Evolutionary conservation across 2,797 vertebrate genomes (phyloP).

Genomic region (Myoxocephalus aenaeus): DNA sequence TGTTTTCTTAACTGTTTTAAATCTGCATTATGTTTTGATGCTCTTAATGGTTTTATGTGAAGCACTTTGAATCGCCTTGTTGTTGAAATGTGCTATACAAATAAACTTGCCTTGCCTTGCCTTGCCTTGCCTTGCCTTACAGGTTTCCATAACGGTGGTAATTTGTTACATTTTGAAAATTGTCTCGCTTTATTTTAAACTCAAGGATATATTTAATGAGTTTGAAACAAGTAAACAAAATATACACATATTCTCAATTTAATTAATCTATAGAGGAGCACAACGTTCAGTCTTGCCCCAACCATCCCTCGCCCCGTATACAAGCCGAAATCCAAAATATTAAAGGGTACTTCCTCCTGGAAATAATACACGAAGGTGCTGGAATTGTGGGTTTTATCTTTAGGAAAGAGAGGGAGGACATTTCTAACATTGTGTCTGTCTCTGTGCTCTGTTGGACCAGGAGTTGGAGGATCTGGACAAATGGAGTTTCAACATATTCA

Average conservation of each 20-base stretch:
- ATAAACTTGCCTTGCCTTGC: too few species aligned
- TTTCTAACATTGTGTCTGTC: not conserved
- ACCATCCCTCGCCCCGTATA: not conserved
- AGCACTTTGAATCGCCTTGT: too few species aligned
- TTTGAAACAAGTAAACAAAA: not conserved
- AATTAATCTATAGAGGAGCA: not conserved
- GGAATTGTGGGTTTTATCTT: not conserved
- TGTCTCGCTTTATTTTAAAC: not conserved
- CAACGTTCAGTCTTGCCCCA: too few species aligned
- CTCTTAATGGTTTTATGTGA: too few species aligned
- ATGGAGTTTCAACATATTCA: constrained; percentile 93
- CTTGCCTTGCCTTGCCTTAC: too few species aligned
- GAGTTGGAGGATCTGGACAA: constrained; percentile 90
- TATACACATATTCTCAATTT: not conserved
- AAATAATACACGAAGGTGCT: not conserved
- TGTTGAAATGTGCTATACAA: too few species aligned
- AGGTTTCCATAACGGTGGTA: too few species aligned
- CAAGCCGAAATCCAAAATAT: not conserved
- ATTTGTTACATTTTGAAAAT: too few species aligned
- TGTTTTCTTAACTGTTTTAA: too few species aligned
- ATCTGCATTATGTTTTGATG: too few species aligned
- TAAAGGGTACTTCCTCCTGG: not conserved
- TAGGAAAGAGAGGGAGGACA: not conserved
- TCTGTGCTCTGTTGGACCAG: constrained; percentile 67
- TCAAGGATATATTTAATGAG: not conserved